Evolutionary conservation across 2,888 invertebrate species (phyloP).

Genomic region (Drosophila subquinaria): DNA sequence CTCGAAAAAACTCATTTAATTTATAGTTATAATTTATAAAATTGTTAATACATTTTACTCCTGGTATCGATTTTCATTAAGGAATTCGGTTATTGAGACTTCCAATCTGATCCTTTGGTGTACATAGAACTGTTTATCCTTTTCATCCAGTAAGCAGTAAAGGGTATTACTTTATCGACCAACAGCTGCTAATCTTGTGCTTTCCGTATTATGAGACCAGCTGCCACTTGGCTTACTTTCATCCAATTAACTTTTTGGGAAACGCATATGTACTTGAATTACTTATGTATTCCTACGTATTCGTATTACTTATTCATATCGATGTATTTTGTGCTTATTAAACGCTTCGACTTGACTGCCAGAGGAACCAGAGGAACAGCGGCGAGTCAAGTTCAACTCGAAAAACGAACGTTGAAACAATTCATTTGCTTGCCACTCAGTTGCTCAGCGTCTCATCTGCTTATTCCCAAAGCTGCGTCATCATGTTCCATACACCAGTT

Average conservation of each 20-base stretch:
- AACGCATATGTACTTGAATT: slow-evolving; percentile 22
- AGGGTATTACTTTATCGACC: neutral
- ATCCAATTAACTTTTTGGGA: slow-evolving; percentile 49
- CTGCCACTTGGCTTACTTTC: slow-evolving; percentile 21
- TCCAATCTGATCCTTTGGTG: no score
- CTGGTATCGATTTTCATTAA: no score
- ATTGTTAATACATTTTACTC: neutral
- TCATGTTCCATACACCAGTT: slow-evolving; percentile 27
- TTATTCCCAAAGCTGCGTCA: slow-evolving; percentile 72
- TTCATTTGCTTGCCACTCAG: slow-evolving; percentile 68
- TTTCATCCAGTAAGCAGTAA: no score
- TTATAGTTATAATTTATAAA: neutral
- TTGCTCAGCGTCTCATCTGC: slow-evolving; percentile 46
- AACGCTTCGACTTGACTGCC: slow-evolving; percentile 47
- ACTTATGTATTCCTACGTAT: slow-evolving; percentile 22
- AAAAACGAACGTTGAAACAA: slow-evolving; percentile 41
- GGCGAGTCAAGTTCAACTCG: slow-evolving; percentile 41
- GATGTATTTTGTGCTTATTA: slow-evolving; percentile 52
- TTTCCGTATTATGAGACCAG: slow-evolving; percentile 16
- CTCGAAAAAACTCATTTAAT: neutral
- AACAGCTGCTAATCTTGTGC: neutral
- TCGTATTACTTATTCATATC: slow-evolving; percentile 62
- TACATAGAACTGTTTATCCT: no score
- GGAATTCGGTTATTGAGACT: no score
- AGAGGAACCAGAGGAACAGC: slow-evolving; percentile 1